Evolutionary conservation across 2,113 vertebrate genomes (phyloP).

Genomic region (Tursiops truncatus): DNA sequence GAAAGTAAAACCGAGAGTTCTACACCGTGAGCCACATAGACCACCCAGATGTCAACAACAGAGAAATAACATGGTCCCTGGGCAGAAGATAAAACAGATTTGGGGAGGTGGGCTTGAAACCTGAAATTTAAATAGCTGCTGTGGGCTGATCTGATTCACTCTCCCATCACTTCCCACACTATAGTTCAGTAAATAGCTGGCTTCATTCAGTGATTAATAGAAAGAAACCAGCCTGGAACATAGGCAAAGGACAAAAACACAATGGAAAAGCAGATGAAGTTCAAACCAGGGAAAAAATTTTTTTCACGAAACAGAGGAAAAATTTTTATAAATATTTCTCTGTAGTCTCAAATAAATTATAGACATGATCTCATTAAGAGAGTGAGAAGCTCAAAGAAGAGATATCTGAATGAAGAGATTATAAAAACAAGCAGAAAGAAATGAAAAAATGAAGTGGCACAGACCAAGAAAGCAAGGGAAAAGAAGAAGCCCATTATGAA

Average conservation of each 20-base stretch:
- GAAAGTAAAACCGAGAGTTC: not conserved
- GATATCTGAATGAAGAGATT: not conserved
- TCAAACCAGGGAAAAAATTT: not conserved
- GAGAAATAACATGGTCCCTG: not conserved
- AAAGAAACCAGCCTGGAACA: conserved; percentile 16
- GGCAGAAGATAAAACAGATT: conserved; percentile 3
- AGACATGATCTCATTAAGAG: not conserved
- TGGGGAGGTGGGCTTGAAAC: conserved; percentile 42
- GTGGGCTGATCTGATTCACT: conserved; percentile 45
- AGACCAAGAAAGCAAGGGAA: not conserved
- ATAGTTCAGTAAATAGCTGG: conserved; percentile 24
- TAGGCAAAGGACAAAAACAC: not conserved
- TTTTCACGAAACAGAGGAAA: not conserved
- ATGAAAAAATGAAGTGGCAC: conserved; percentile 3
- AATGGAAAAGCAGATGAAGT: not conserved
- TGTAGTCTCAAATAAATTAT: not conserved
- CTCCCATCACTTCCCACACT: not conserved
- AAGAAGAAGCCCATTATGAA: not conserved
- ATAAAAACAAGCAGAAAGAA: not conserved
- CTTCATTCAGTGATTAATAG: conserved; percentile 45
- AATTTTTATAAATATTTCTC: not conserved
- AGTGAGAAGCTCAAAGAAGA: not conserved
- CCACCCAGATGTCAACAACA: not conserved
- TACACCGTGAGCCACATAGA: not conserved
- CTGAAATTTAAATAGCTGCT: conserved; percentile 38